phyloP scores from a whole-genome alignment of 2,797 vertebrate genomes.

The Melanotaenia pygmaea region DNA sequence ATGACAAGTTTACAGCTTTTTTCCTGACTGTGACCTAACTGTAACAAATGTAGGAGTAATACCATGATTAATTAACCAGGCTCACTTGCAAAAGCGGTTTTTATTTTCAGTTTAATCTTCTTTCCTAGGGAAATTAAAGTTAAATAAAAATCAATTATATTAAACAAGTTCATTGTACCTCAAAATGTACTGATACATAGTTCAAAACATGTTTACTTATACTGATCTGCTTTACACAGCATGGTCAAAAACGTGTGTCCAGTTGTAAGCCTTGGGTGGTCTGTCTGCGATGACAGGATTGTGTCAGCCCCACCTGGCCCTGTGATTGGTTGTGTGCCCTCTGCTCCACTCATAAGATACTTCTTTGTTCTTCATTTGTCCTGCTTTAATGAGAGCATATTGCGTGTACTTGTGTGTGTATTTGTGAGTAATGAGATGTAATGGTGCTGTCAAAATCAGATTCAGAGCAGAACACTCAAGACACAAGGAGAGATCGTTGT shows the following conservation, averaged over 20 bases:
- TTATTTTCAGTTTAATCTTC: no score
- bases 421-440: constrained; percentile 35
- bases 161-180: not conserved
- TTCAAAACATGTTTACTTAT: not conserved
- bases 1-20: not conserved
- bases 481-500: not conserved
- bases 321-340: constrained; percentile 24
- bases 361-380: constrained; percentile 51
- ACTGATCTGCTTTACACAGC: not conserved
- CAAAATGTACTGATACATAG: not conserved
- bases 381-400: constrained; percentile 50
- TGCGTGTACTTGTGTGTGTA: constrained; percentile 22
- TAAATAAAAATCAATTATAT: no score
- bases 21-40: not conserved
- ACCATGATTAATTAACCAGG: no score
- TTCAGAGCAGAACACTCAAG: constrained; percentile 25
- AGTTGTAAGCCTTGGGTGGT: constrained; percentile 25
- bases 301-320: constrained; percentile 14
- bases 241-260: not conserved
- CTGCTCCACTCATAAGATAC: constrained; percentile 33
- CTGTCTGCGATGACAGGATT: constrained; percentile 27
- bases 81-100: no score
- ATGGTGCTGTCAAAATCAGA: constrained; percentile 34
- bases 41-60: not conserved
- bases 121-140: no score